These are phyloP conservation scores for Exephanes ischioxanthus DNA, from an alignment of 2,888 invertebrate genomes.

Conservation along the genomic window DNA sequence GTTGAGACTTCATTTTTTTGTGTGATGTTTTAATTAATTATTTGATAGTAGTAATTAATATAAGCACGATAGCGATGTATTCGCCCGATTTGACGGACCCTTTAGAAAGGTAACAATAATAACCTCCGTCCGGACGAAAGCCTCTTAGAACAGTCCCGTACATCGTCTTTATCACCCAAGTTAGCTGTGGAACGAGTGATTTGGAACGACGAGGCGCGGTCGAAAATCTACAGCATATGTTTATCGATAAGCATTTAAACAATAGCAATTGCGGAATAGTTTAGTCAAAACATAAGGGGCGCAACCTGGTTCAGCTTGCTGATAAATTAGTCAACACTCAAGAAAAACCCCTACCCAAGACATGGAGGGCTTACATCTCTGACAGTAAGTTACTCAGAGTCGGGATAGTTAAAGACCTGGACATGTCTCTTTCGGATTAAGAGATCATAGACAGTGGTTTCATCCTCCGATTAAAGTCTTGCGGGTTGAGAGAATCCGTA, in stretches of 20 bases:
- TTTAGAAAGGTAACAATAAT: no score
- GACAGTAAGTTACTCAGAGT: conserved; percentile 2
- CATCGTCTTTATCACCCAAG: neutral
- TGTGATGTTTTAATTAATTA: no score
- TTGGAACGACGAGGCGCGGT: neutral
- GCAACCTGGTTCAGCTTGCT: neutral
- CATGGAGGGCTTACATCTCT: conserved; percentile 37
- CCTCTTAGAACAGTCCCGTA: neutral
- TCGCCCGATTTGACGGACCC: no score
- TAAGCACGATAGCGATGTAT: no score
- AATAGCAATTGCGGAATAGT: neutral
- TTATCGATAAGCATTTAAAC: neutral
- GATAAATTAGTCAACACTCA: neutral
- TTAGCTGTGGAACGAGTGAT: neutral
- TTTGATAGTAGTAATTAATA: no score
- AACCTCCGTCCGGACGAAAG: no score
- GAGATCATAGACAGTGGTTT: conserved; percentile 39
- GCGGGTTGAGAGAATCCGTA: neutral
- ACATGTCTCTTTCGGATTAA: neutral
- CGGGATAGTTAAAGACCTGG: conserved; percentile 1
- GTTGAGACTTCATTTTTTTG: no score
- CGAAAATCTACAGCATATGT: neutral
- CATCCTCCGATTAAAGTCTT: neutral
- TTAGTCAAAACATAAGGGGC: neutral
- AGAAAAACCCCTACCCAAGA: neutral